A percentile compares a stretch with the other conserved stretches of the same genome.
These are phyloP conservation scores for Lasius platythorax DNA, from an alignment of 2,888 invertebrate genomes.

Conservation along the genomic window DNA sequence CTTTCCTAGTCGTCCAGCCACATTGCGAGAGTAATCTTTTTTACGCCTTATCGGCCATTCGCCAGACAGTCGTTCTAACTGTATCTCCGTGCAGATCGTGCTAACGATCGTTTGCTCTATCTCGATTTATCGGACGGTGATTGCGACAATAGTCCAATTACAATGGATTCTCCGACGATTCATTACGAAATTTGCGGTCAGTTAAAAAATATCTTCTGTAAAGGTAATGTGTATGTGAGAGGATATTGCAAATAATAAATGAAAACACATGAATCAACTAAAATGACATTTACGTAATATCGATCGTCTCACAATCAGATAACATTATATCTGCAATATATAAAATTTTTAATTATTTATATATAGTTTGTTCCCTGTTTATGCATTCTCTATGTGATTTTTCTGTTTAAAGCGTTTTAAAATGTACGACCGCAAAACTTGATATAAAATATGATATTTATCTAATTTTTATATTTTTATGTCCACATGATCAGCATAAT, in stretches of 20 bases:
- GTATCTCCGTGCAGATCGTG: slow-evolving; percentile 14
- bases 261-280: background rate
- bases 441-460: background rate
- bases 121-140: background rate
- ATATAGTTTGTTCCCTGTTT: background rate
- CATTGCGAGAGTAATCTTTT: slow-evolving; percentile 36
- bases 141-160: slow-evolving; percentile 14
- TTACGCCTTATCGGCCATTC: slow-evolving; percentile 21
- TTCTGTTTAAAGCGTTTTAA: background rate
- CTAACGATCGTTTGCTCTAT: slow-evolving; percentile 14
- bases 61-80: slow-evolving; percentile 23
- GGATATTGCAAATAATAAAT: background rate
- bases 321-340: background rate
- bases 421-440: background rate
- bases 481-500: background rate
- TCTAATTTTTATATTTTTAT: background rate
- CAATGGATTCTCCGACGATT: background rate
- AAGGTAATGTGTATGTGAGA: background rate
- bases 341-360: background rate
- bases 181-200: background rate
- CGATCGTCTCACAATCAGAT: background rate
- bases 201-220: background rate
- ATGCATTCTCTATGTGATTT: background rate
- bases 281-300: background rate
- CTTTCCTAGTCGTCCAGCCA: slow-evolving; percentile 28